Conservation (phyloP, 2,113 vertebrate genomes). For the Mohoua ochrocephala region DNA sequence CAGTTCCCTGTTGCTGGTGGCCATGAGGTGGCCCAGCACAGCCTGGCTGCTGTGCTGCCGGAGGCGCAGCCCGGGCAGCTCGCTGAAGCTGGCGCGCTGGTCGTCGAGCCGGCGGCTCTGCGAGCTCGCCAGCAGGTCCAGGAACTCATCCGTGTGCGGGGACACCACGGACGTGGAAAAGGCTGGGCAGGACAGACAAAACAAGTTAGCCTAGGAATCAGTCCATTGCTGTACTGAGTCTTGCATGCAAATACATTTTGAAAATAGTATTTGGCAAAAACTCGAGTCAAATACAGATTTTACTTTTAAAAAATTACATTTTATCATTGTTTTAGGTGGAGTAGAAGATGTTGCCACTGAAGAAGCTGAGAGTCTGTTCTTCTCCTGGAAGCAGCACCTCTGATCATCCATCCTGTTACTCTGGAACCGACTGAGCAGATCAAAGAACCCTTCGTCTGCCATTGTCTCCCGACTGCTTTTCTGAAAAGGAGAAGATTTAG, state of each 20-base stretch:
- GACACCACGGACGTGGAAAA: conserved; percentile 73
- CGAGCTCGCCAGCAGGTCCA: conserved; percentile 88
- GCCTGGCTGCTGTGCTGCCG: conserved; percentile 70
- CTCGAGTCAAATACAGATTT: not conserved
- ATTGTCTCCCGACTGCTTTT: conserved; percentile 76
- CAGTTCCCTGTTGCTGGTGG: conserved; percentile 75
- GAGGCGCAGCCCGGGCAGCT: conserved; percentile 83
- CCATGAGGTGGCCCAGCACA: conserved; percentile 79
- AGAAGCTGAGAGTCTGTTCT: conserved; percentile 59
- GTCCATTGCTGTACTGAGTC: accelerated
- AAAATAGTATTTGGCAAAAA: not conserved
- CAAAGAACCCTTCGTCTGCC: conserved; percentile 94
- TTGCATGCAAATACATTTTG: not conserved
- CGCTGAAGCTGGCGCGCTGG: conserved; percentile 78
- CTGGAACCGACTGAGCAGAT: conserved; percentile 92
- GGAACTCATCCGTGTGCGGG: conserved; percentile 83
- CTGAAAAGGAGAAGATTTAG: conserved; percentile 64
- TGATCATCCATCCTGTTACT: conserved; percentile 98
- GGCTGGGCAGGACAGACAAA: conserved; percentile 57
- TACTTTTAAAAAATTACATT: conserved; percentile 71
- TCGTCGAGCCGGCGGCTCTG: conserved; percentile 84
- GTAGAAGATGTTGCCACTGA: conserved; percentile 58
- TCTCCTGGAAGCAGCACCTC: conserved; percentile 82
- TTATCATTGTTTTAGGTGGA: conserved; percentile 74
- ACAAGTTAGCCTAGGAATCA: not conserved